Evolutionary conservation across 2,888 invertebrate genomes (phyloP), one percentile per base, ranked within the genome.

Genomic region (Mesorhabditis spiculigera): DNA sequence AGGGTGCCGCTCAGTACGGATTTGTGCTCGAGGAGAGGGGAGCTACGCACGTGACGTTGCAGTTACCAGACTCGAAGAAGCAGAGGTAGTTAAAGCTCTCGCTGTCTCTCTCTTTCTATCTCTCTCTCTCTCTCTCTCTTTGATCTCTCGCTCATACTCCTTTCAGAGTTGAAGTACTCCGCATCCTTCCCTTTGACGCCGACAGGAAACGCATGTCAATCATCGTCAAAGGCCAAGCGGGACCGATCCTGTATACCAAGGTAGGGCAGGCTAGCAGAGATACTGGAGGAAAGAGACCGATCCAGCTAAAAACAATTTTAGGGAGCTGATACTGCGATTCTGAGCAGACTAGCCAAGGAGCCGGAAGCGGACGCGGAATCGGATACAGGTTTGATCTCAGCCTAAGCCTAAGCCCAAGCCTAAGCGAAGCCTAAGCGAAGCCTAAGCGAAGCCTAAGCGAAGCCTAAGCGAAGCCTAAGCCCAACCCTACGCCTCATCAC

Each of bases 121-220:
- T 45, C 58, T 67, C 3, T 10, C 10, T 13, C 1, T 67, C 66
- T 63, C 28, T 63, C 71, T 10, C 45, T 63, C 28, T 58, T 68
- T 10, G 43, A 45, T 2, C 16, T 73, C 58, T 13, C 8, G n/a
- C 58, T 50, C n/a, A 5, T 68, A 13, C 5, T 16, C 58, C 5
- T 43, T 67, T 44, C 58, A 74, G 71, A 65, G 71, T 78, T 65
- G 70, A 88, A 71, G 82, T 90, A 4, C 84, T 90, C 5, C 87
- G 89, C 74, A 90, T 93, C 66, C 90, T 97, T 82, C 93, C 93
- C 69, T 97, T 97, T 87, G 96, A 97, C 89, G 92, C 95, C 3
- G 90, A 90, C 69, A 90, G 97, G 75, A 96, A 95, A 87, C 91
- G 95, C 86, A 97, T 97, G 97, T 95, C 95, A n/a, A 90, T 97